Conservation (phyloP, 1,140 invertebrate genomes). For the Sogatella furcifera region DNA sequence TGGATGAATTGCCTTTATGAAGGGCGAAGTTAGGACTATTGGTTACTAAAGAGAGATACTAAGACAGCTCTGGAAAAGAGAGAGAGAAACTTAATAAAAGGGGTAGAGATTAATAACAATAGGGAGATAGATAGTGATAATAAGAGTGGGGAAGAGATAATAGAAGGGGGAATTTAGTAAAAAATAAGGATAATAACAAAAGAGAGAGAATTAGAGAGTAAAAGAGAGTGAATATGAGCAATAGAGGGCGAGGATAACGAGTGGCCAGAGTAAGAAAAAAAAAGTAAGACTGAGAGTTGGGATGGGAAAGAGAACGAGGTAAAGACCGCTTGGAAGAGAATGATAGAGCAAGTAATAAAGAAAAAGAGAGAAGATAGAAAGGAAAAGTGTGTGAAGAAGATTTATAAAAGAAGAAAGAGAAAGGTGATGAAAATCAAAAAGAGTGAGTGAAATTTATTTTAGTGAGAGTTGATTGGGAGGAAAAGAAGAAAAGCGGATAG, state of each 20-base stretch:
- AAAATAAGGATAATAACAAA: background rate
- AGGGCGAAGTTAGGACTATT: too few relatives aligned
- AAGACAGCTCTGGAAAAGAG: too few relatives aligned
- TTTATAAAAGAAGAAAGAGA: too few relatives aligned
- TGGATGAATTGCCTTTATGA: too few relatives aligned
- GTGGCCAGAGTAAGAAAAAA: too few relatives aligned
- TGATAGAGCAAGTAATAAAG: constrained; percentile 2
- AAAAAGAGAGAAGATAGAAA: constrained; percentile 13
- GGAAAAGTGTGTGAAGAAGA: constrained; percentile 1
- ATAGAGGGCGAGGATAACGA: constrained; percentile 5
- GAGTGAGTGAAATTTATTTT: too few relatives aligned
- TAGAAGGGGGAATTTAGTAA: background rate
- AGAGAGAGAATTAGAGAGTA: background rate
- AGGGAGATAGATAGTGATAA: background rate
- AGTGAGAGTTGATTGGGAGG: constrained; percentile 8
- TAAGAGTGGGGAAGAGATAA: background rate
- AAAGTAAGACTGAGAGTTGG: too few relatives aligned
- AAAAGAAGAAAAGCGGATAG: too few relatives aligned
- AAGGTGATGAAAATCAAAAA: too few relatives aligned
- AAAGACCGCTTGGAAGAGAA: background rate
- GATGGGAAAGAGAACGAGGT: constrained; percentile 5
- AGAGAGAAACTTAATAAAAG: background rate
- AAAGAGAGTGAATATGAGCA: constrained; percentile 4
- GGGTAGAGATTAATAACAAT: constrained; percentile 3
- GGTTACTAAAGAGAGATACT: too few relatives aligned